A percentile compares a stretch with the other conserved stretches of the same genome.
These are phyloP conservation scores for Daktulosphaira vitifoliae DNA, from an alignment of 1,140 invertebrate genomes.

Conservation along the genomic window DNA sequence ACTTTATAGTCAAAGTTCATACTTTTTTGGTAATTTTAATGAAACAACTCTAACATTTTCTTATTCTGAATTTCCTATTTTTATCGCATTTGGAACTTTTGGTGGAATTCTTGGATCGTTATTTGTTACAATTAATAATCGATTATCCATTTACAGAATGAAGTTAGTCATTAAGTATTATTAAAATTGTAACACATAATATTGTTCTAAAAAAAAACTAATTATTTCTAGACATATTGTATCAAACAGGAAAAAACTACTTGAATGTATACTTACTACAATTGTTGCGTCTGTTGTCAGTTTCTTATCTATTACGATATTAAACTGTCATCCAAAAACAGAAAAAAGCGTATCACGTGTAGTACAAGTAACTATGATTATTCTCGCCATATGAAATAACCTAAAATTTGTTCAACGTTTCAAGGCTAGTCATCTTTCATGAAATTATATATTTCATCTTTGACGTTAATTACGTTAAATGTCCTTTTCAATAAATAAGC, in stretches of 20 bases:
- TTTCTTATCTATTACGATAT: neutral
- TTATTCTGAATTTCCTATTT: constrained; percentile 85
- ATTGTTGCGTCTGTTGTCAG: neutral
- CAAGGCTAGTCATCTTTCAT: too few relatives aligned
- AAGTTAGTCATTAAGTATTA: constrained; percentile 4
- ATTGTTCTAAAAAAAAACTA: too few relatives aligned
- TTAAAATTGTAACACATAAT: too few relatives aligned
- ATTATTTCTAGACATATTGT: neutral
- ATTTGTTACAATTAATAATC: constrained; percentile 89
- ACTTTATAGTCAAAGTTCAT: neutral
- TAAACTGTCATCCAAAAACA: constrained; percentile 3
- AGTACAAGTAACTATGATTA: constrained; percentile 27
- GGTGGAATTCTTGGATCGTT: constrained; percentile 87
- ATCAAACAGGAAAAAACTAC: constrained; percentile 20
- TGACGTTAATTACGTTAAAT: too few relatives aligned
- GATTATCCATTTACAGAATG: constrained; percentile 65
- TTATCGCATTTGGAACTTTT: constrained; percentile 78
- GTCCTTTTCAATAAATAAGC: too few relatives aligned
- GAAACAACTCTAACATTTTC: constrained; percentile 68
- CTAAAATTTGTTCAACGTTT: too few relatives aligned
- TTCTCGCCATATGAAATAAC: too few relatives aligned
- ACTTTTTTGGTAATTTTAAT: constrained; percentile 92
- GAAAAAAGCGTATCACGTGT: neutral
- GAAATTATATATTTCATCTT: too few relatives aligned
- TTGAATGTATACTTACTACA: constrained; percentile 6